A percentile compares a stretch with the other conserved stretches of the same genome.
These are phyloP conservation scores for Ochotona princeps DNA, from an alignment of 2,113 vertebrate species.

Conservation along the genomic window DNA sequence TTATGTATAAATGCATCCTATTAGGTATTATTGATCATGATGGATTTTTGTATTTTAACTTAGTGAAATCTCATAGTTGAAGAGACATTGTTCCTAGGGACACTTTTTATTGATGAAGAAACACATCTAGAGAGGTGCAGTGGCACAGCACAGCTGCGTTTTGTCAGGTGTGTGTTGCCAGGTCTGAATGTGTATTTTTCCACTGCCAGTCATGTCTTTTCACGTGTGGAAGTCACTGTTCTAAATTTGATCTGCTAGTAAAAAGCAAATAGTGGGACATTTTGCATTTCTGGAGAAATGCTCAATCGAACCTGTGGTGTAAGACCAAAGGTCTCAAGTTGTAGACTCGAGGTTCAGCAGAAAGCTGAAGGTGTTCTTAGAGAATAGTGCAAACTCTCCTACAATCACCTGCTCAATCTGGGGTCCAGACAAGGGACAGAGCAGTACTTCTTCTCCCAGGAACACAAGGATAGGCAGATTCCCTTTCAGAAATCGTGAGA, in stretches of 20 bases:
- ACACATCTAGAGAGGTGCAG: not conserved
- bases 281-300: not conserved
- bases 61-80: not conserved
- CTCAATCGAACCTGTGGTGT: not conserved
- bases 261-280: not conserved
- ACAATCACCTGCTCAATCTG: rapidly evolving
- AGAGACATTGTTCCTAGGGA: not conserved
- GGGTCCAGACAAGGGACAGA: not conserved
- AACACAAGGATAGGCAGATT: too few relatives aligned
- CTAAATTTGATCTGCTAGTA: not conserved
- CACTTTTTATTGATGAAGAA: not conserved
- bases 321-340: not conserved
- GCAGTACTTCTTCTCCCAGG: not conserved
- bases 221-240: not conserved
- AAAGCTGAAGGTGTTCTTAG: not conserved
- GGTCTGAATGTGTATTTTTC: not conserved
- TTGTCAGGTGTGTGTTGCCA: not conserved
- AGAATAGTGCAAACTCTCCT: rapidly evolving
- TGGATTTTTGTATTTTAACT: not conserved
- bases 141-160: not conserved
- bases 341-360: not conserved
- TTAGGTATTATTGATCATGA: not conserved
- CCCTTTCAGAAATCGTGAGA: not conserved
- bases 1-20: not conserved
- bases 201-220: not conserved